A percentile compares a stretch with the other conserved stretches of the same genome.
Conservation (phyloP, 2,113 vertebrate genomes). For the Cephalopholis sonnerati region DNA sequence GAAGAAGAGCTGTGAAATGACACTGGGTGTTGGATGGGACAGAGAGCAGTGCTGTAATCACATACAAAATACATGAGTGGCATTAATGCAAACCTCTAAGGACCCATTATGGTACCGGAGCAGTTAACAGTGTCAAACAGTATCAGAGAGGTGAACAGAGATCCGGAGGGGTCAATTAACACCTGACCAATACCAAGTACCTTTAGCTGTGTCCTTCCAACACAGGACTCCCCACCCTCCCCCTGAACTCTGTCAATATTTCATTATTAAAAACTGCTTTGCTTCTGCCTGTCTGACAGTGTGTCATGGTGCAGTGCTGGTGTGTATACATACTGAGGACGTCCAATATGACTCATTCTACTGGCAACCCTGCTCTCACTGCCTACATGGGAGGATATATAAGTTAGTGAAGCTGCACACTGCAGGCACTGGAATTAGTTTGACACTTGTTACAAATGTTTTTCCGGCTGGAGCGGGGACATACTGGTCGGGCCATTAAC, state of each 20-base stretch:
- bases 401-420: slow-evolving; percentile 3
- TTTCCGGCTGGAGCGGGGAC: neutral
- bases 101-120: slow-evolving; percentile 16
- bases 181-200: slow-evolving; percentile 25
- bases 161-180: slow-evolving; percentile 20
- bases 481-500: slow-evolving; percentile 10
- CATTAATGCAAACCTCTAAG: slow-evolving; percentile 7
- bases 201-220: neutral
- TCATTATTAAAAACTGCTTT: slow-evolving; percentile 35
- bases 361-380: slow-evolving; percentile 14
- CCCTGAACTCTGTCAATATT: neutral
- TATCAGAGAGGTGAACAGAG: slow-evolving; percentile 10
- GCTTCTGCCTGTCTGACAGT: slow-evolving; percentile 25
- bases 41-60: neutral
- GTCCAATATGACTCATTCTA: slow-evolving; percentile 40
- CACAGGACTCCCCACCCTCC: neutral
- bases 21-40: neutral
- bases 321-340: slow-evolving; percentile 31
- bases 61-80: neutral
- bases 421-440: slow-evolving; percentile 9
- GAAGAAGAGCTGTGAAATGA: neutral
- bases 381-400: slow-evolving; percentile 6
- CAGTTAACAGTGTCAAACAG: slow-evolving; percentile 9
- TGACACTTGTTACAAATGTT: slow-evolving; percentile 24
- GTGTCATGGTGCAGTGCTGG: neutral